Evolutionary conservation across 2,113 vertebrate species (phyloP), one percentile per base, ranked within the genome.

Genomic region (Carassius carassius): DNA sequence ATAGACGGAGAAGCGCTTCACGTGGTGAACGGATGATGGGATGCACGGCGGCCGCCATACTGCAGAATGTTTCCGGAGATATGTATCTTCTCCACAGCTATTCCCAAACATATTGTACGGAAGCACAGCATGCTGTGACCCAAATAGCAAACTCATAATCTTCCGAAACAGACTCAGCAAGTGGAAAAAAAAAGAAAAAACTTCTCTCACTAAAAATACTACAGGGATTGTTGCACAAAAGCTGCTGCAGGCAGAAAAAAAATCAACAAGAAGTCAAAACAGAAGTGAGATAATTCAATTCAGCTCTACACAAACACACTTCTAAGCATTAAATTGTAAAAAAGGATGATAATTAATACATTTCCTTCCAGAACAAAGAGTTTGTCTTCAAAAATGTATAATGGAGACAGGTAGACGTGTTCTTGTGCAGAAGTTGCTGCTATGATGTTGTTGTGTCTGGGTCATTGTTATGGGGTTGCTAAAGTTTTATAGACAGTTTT

Each of bases 111-210:
- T 73, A 86, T 81, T 82, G 79, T 69, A 78, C 14, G 80, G 87
- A 62, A 83, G 83, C 85, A 78, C 78, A 77, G 81, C 85, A 86
- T 75, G 90, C 87, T 87, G 85, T 78, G 87, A 84, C 87, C 87
- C 76, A 85, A 86, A 89, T 88, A 84, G 84, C 86, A 86, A 88
- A 87, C 86, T 86, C 84, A 89, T 89, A 87, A 90, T 90, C 86
- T 88, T 83, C 82, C 58, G 87, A 87, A 90, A 87, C 67, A 82
- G 69, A 85, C 85, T 82, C 74, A 85, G 77, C 76, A 69, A 75
- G 80, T 80, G 70, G 41, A 74, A 58, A 63, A 63, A 63, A 82
- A 19, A 21, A 58, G 29, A n/a, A 81, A 69, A 69, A 58, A 87
- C 86, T 88, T 86, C 69, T 74, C 77, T 6, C 25, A 29, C 49